Conservation (phyloP, 2,888 invertebrate species). For the Caenorhabditis angaria region DNA sequence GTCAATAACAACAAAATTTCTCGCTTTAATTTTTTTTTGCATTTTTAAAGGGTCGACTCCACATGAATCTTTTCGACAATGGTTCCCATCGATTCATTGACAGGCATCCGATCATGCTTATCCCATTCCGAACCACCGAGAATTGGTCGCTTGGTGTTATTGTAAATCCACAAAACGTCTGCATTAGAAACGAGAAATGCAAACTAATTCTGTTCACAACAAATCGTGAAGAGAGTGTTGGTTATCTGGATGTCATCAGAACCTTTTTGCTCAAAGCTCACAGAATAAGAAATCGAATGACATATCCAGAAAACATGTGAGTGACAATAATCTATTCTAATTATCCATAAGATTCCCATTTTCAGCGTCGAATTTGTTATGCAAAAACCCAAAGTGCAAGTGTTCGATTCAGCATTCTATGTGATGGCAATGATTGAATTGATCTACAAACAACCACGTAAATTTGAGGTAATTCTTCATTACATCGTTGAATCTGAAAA, state of each 20-base stretch:
- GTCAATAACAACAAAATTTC: too few relatives aligned
- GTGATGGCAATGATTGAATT: not conserved
- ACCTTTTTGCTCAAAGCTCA: not conserved
- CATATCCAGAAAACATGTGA: not conserved
- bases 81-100: too few relatives aligned
- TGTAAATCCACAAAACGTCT: not conserved
- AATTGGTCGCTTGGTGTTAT: not conserved
- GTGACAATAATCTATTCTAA: not conserved
- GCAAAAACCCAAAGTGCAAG: not conserved
- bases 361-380: not conserved
- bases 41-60: too few relatives aligned
- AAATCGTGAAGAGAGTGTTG: not conserved
- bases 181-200: not conserved
- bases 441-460: not conserved
- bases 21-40: too few relatives aligned
- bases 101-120: too few relatives aligned
- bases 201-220: not conserved
- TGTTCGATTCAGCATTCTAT: not conserved
- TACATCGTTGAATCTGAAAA: too few relatives aligned
- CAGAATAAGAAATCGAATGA: not conserved
- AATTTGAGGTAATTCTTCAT: not conserved
- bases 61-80: too few relatives aligned
- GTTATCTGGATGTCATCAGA: too few relatives aligned
- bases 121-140: too few relatives aligned
- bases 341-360: not conserved